A percentile compares a stretch with the other conserved stretches of the same genome.
phyloP scores from a whole-genome alignment of 2,888 invertebrate species.

The Salticus scenicus region DNA sequence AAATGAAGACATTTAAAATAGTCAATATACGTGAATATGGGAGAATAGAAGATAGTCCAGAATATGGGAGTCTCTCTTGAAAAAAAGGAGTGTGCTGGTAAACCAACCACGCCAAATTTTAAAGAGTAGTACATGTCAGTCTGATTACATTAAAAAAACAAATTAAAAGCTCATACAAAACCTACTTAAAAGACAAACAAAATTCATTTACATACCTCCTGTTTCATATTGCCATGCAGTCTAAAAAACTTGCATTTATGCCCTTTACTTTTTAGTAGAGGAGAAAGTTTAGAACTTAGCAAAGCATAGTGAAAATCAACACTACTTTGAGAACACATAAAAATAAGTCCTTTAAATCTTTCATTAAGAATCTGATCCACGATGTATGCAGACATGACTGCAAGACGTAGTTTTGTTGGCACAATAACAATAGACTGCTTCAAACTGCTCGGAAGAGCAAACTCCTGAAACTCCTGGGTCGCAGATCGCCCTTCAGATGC shows the following conservation, averaged over 20 bases:
- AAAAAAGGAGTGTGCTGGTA: no score
- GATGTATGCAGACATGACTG: slow-evolving; percentile 87
- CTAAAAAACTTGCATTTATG: slow-evolving; percentile 84
- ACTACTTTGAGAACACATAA: slow-evolving; percentile 95
- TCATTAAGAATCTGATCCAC: slow-evolving; percentile 81
- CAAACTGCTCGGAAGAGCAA: slow-evolving; percentile 88
- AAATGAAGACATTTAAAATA: no score
- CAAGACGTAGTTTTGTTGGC: slow-evolving; percentile 90
- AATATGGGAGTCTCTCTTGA: no score
- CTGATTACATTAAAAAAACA: no score
- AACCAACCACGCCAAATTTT: no score
- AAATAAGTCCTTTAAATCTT: slow-evolving; percentile 81
- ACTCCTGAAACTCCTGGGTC: slow-evolving; percentile 73
- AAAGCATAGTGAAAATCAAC: slow-evolving; percentile 91
- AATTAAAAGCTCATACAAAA: no score
- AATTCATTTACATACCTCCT: slow-evolving; percentile 82
- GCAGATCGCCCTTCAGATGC: slow-evolving; percentile 72
- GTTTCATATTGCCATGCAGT: slow-evolving; percentile 93
- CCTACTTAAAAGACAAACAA: no score
- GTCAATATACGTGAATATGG: no score
- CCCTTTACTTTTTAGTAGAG: slow-evolving; percentile 72
- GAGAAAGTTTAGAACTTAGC: slow-evolving; percentile 80
- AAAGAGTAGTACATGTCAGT: no score
- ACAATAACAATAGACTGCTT: slow-evolving; percentile 88
- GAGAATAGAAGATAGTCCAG: no score